These are phyloP conservation scores for Marasmarcha lunaedactyla DNA, from an alignment of 2,888 invertebrate genomes.

Conservation along the genomic window DNA sequence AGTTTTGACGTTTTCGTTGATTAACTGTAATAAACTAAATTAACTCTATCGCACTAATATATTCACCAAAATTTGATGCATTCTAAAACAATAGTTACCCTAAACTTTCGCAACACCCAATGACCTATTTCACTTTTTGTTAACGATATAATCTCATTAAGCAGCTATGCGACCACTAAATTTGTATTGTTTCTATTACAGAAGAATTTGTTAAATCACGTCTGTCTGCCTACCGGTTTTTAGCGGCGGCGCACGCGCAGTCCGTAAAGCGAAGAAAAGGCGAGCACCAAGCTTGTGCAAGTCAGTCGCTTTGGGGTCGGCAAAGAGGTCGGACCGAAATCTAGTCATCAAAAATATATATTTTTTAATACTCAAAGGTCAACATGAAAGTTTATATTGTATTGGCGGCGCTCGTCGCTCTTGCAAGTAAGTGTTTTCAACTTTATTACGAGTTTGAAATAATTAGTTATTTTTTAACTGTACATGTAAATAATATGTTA, in stretches of 20 bases:
- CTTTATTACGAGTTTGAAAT: no score
- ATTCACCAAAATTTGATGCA: no score
- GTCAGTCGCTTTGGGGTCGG: slow-evolving; percentile 61
- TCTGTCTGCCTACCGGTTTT: slow-evolving; percentile 57
- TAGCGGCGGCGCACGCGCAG: slow-evolving; percentile 35
- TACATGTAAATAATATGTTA: no score
- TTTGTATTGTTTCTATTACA: slow-evolving; percentile 44
- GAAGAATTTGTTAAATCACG: slow-evolving; percentile 50
- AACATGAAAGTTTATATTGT: slow-evolving; percentile 68
- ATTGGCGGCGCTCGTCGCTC: slow-evolving; percentile 49
- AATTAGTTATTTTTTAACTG: no score
- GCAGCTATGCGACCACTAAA: slow-evolving; percentile 22
- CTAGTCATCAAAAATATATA: slow-evolving; percentile 53
- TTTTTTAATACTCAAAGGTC: slow-evolving; percentile 42
- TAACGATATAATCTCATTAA: slow-evolving; percentile 26
- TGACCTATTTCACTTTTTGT: slow-evolving; percentile 6
- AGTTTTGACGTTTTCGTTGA: no score
- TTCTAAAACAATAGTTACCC: no score
- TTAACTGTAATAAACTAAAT: no score
- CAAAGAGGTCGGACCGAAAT: slow-evolving; percentile 53
- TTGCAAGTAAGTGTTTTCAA: slow-evolving; percentile 52
- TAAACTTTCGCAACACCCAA: no score
- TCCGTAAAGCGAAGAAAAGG: slow-evolving; percentile 54
- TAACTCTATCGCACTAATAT: no score
- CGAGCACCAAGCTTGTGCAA: slow-evolving; percentile 44